These are phyloP conservation scores for Spilogale gracilis DNA, from an alignment of 2,113 vertebrate genomes.

Conservation along the genomic window DNA sequence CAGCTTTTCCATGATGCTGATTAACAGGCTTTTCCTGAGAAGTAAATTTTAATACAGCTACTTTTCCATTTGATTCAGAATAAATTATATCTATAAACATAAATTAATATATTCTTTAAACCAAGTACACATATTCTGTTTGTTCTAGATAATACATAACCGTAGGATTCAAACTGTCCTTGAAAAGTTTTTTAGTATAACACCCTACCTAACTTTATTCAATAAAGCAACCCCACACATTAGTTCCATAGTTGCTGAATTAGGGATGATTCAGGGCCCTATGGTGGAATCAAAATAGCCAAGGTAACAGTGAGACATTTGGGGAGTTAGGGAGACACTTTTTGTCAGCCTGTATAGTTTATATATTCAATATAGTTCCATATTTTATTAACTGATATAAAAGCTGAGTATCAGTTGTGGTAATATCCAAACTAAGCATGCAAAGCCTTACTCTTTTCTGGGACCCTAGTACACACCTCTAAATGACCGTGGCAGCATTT, in stretches of 20 bases:
- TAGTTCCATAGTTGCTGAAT: neutral
- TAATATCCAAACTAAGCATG: neutral
- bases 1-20: conserved; percentile 5
- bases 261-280: neutral
- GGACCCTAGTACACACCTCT: neutral
- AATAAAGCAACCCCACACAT: neutral
- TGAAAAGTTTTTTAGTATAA: neutral
- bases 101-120: conserved; percentile 20
- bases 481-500: neutral
- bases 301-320: neutral
- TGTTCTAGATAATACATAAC: neutral
- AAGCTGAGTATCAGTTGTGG: neutral
- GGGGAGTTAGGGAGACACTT: neutral
- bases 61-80: conserved; percentile 44
- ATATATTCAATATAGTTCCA: neutral
- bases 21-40: conserved; percentile 3
- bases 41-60: conserved; percentile 16
- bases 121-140: neutral
- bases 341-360: neutral
- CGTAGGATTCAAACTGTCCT: neutral
- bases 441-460: neutral
- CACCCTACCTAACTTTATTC: neutral
- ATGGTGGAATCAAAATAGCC: neutral
- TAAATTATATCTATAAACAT: neutral
- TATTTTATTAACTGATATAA: neutral